Conservation (phyloP, 2,797 vertebrate genomes). For the Onychomys torridus region DNA sequence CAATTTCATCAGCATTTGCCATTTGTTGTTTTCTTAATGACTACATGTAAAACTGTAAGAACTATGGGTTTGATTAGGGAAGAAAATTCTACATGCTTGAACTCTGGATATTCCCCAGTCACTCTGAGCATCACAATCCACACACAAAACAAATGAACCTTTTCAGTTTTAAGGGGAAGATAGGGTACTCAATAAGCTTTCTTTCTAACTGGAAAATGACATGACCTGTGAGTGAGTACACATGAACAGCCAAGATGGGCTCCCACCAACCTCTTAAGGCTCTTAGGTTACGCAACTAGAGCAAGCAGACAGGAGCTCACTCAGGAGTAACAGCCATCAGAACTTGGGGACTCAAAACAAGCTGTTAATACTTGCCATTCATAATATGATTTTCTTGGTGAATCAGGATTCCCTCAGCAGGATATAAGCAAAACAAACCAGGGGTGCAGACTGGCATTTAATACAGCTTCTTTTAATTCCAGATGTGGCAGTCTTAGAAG, state of each 20-base stretch:
- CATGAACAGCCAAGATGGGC: not conserved
- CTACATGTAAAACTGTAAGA: not conserved
- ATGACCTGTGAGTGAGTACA: not conserved
- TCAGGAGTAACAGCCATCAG: not conserved
- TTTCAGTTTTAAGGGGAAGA: not conserved
- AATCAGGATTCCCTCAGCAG: not conserved
- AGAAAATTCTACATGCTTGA: conserved; percentile 10
- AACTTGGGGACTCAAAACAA: not conserved
- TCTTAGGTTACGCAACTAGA: not conserved
- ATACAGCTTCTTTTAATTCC: not conserved
- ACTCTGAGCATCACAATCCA: not conserved
- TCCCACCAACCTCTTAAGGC: not conserved
- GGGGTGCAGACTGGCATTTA: not conserved
- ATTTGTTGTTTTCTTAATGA: not conserved
- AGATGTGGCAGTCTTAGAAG: not conserved
- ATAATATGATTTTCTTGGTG: not conserved
- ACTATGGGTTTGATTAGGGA: not conserved
- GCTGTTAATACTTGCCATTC: not conserved
- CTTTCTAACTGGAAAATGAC: not conserved
- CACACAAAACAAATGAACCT: not conserved
- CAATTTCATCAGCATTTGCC: not conserved
- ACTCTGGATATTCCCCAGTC: not conserved
- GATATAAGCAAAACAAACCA: not conserved
- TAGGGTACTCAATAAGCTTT: not conserved
- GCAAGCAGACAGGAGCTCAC: not conserved